Base-by-base conservation (phyloP, 2,888 invertebrate species). In the Plebejus argus region DNA sequence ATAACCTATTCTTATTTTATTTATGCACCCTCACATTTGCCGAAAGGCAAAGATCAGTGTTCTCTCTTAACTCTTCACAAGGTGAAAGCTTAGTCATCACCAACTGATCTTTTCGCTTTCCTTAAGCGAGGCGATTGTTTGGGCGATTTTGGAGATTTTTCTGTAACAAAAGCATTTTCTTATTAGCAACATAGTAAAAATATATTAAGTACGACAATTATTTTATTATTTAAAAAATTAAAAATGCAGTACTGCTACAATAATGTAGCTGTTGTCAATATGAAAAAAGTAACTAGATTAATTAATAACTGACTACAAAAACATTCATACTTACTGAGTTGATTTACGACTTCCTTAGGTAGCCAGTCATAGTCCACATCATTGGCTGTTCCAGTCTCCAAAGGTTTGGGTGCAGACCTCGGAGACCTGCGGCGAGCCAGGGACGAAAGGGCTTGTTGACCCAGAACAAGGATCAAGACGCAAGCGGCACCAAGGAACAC, bases 341-440 rank as follows among this genome's bases (percentile, higher is more conserved):
- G 96, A 83, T 97, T 96, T 76, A 98, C 95, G 81, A 97, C 97
- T 91, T 98, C 98, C 86, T 97, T 97, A 66, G 99, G 99, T 86
- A 99, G 95, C 99, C 99, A 99, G 84, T 99, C 99, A 87, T 98
- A 99, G 91, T 99, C 99, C 4, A 99, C 98, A 90, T 98, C 98
- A 85, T 96, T 97, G 79, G 96, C 96, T 0, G 99, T 99, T 81
- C 99, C 99, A 83, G 98, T 97, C 93, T 99, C 99, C 5, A 98
- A 95, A 66, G 96, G 95, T 80, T 95, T 95, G 77, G 96, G 95
- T 1, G 88, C 95, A 80, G 92, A 92, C 10, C 92, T 82, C 0
- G 93, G 91, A 12, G 95, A 92, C 53, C 97, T 95, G 87, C 97
- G 97, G 79, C 97, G 96, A 49, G 98, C 98, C 76, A 98, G 96